Base-by-base conservation (phyloP, 1,140 invertebrate species). In the Macrotrachela quadricornifera region DNA sequence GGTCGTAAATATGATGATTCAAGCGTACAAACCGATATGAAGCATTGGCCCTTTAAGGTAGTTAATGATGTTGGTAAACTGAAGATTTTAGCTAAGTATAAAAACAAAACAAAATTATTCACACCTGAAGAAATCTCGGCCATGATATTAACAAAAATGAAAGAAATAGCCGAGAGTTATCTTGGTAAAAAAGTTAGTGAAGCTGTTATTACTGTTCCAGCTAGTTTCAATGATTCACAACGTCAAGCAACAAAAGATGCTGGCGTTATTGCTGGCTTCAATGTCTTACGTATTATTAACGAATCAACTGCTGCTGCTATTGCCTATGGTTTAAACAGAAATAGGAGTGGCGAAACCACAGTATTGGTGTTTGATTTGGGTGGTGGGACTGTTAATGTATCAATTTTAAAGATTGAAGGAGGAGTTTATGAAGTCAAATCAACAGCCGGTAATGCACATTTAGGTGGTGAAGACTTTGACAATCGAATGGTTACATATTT, bases 121-220 rank as follows among this genome's bases (percentile, higher is more conserved):
- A 82, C 79, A 74, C 83, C 83, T 41, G 84, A 85, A 73, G 82
- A 85, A 75, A 79, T 88, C 55, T 82, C 78, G 60, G 80, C 80
- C 6, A 82, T 85, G 82, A 81, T 86, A 1, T 61, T 83, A 56
- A 74, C 71, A 14, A 83, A 80, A 61, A 79, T 85, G 82, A 85
- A 88, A 74, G 88, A 95, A 72, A 90, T 85, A 39, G 88, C 90
- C 40, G 90, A 95, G 71, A 86, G 86, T 49, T 95, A 92, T 65
- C 75, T 96, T 45, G 88, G 87, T 50, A 91, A 95, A 70, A 87
- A 74, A 50, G 73, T 96, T 50, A 73, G 72, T 0, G 44, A 52
- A 21, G 50, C 50, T 16, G 50, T 52, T 15, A 15, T 52, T 16
- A 52, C 50, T 10, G 50, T 52, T 10, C 71, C 71, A 11, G 70